Evolutionary conservation across 2,113 vertebrate species (phyloP), one percentile per base, ranked within the genome.

Genomic region (Ariopsis seemanni): DNA sequence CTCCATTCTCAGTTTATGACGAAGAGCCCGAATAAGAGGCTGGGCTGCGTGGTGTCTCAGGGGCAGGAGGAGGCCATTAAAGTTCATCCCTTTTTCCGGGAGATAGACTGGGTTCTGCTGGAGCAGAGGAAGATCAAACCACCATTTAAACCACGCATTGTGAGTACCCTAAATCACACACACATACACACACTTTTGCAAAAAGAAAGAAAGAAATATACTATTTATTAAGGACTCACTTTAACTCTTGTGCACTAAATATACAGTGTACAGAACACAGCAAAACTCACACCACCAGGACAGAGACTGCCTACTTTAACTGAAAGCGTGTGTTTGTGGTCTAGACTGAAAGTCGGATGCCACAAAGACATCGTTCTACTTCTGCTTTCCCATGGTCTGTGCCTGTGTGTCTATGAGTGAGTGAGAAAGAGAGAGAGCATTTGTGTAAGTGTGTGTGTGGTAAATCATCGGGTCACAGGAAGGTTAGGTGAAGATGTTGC

Each of bases 51-150:
- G 94, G 95, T 97, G 0, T 96, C 94, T 5, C 98, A 99, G 85
- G 98, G 97, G 0, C 96, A 97, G 1, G 98, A 99, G 92, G 98
- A 99, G 0, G 98, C 98, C 15, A 99, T 99, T 92, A 97, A 97
- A 92, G 96, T 97, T 86, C 98, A 99, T 88, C 93, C 98, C 0
- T 99, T 99, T 94, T 99, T 99, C 96, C 97, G 97, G 91, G 98
- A 99, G 91, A 99, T 99, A 17, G 98, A 99, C 95, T 99, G 98
- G 98, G 94, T 96, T 60, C 96, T 98, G 91, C 95, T 99, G 94
- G 98, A 99, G 90, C 98, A 98, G 94, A 96, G 96, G 91, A 98
- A 97, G 94, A 96, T 99, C 95, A 98, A 98, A 91, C 98, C 98
- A 0, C 98, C 98, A 88, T 99, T 99, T 93, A 99, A 99, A 93